Base-by-base conservation (phyloP, 2,113 vertebrate genomes). In the Siniperca chuatsi region DNA sequence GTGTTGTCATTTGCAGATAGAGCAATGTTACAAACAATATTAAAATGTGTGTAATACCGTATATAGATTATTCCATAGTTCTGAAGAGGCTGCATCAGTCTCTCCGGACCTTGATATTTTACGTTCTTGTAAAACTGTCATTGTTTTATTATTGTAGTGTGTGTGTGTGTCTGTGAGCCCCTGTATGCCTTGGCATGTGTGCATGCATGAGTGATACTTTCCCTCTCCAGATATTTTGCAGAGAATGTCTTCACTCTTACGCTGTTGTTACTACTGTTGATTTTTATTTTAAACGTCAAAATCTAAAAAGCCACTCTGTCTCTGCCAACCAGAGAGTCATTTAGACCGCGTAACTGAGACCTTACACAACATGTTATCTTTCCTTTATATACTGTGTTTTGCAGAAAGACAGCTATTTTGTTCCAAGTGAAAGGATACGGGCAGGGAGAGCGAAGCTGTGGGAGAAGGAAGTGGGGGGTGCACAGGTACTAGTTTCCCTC, bases 231-330 rank as follows among this genome's bases (percentile, higher is more conserved):
- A 78, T 79, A 80, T 84, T 84, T 79, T 52, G 52, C 23, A 77
- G 40, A 79, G 16, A 62, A 66, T 52, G 23, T 69, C 75, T 79
- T 76, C 21, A 52, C 25, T 86, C 65, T 70, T 4, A 37, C 35
- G 5, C 35, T 37, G 35, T 37, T 37, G 35, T 37, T 37, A 66
- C 52, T 20, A 8, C 42, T 75, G 67, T 65, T 86, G 25, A 82
- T 50, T 89, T 81, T 74, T 44, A 82, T 84, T 72, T 73, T 42
- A 89, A 85, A 86, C 2, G 29, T 87, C 74, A 61, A 77, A 87
- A 79, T 55, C 46, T 54, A 65, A 80, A 80, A 81, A 72, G 37
- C 67, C 60, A 16, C 33, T 54, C 20, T 57, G 50, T 77, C 23
- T 77, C 67, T 37, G 23, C 50, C 1, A 6, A 58, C n/a, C 25